Evolutionary conservation across 1,140 invertebrate species (phyloP).

Genomic region (Drosophila ercepeae): DNA sequence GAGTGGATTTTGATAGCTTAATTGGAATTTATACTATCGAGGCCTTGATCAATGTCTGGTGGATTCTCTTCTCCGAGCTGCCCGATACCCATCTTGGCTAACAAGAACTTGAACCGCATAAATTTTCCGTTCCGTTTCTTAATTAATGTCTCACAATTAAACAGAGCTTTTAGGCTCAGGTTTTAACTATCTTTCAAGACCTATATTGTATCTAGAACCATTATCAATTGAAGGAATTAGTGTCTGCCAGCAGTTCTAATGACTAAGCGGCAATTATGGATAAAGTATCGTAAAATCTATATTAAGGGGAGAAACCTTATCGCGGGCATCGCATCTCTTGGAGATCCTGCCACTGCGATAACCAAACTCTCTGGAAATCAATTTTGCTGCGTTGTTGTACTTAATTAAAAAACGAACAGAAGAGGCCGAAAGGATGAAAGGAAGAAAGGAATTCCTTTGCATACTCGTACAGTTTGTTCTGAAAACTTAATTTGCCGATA

Average conservation of each 20-base stretch:
- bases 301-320: slow-evolving; percentile 52
- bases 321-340: slow-evolving; percentile 66
- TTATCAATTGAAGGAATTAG: background rate
- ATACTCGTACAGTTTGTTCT: slow-evolving; percentile 63
- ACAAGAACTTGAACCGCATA: slow-evolving; percentile 45
- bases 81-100: slow-evolving; percentile 49
- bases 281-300: slow-evolving; percentile 76
- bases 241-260: slow-evolving; percentile 48
- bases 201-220: no score
- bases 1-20: slow-evolving; percentile 51
- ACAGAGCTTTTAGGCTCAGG: slow-evolving; percentile 64
- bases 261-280: slow-evolving; percentile 65
- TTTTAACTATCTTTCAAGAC: slow-evolving; percentile 2
- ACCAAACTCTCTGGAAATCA: slow-evolving; percentile 69
- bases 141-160: slow-evolving; percentile 56
- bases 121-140: slow-evolving; percentile 44
- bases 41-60: slow-evolving; percentile 69
- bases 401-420: slow-evolving; percentile 75
- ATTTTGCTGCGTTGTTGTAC: slow-evolving; percentile 81
- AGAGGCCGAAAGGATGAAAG: slow-evolving; percentile 4
- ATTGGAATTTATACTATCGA: slow-evolving; percentile 81
- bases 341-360: slow-evolving; percentile 58
- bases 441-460: slow-evolving; percentile 41
- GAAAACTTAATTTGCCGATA: slow-evolving; percentile 73
- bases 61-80: slow-evolving; percentile 21